Evolutionary conservation across 1,140 invertebrate species (phyloP).

Genomic region (Venturia canescens): DNA sequence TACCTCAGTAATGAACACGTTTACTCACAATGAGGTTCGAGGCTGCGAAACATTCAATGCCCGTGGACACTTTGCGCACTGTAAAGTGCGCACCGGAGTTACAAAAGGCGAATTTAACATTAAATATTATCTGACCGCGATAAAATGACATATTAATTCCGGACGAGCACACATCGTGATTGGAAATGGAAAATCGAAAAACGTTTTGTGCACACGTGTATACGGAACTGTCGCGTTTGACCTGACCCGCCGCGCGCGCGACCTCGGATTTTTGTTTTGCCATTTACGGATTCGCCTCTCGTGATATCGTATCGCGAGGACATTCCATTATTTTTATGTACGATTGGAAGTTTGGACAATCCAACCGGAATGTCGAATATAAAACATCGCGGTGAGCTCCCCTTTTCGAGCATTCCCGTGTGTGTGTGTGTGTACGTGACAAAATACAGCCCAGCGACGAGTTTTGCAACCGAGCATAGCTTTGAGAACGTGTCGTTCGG

Average conservation of each 20-base stretch:
- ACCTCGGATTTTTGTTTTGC: slow-evolving; percentile 33
- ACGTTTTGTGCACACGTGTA: background rate
- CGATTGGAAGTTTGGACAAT: background rate
- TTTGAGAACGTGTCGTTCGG: slow-evolving; percentile 19
- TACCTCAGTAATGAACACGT: background rate
- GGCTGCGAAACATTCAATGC: no score
- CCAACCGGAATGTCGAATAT: slow-evolving; percentile 15
- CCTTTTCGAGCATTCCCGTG: background rate
- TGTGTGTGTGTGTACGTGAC: slow-evolving; percentile 24
- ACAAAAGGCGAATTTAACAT: background rate
- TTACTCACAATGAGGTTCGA: background rate
- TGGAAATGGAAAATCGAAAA: slow-evolving; percentile 23
- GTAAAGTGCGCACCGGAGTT: background rate
- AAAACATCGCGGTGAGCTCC: slow-evolving; percentile 14
- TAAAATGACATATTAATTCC: slow-evolving; percentile 4
- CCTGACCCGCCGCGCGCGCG: background rate
- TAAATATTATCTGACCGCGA: slow-evolving; percentile 22
- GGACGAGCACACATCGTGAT: background rate
- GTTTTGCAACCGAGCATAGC: background rate
- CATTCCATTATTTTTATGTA: slow-evolving; percentile 37
- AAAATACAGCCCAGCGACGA: background rate
- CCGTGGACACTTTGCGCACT: background rate
- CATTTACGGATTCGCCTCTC: slow-evolving; percentile 19
- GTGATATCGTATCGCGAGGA: background rate
- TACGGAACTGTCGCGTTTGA: no score